Base-by-base conservation (phyloP, 2,113 vertebrate species). In the Polypterus senegalus region DNA sequence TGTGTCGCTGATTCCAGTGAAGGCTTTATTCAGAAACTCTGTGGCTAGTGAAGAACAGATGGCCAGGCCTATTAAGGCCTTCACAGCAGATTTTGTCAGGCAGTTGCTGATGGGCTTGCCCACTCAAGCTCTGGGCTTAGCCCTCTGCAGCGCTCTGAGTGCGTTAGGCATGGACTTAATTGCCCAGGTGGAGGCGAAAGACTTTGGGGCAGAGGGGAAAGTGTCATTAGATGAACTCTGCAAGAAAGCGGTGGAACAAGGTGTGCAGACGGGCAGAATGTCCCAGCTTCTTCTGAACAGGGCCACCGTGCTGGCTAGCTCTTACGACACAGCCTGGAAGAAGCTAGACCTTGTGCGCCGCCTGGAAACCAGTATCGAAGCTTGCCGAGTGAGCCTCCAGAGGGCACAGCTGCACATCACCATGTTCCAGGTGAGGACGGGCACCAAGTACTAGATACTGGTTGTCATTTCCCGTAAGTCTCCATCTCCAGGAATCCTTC, bases 31-130 rank as follows among this genome's bases (percentile, higher is more conserved):
- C 75, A 86, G 86, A 61, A 91, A 86, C 62, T 83, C 91, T 49
- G 88, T 97, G 58, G 87, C 94, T 54, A 97, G 87, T 60, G 95
- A 99, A 80, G 96, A 99, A 49, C 92, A 98, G 81, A 97, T 98
- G 92, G 93, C 84, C 43, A 89, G 92, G 48, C 96, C 96, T 46
- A 95, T 99, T 73, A 98, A 96, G 71, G 88, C 91, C 49, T 99
- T 98, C 73, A 99, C 92, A 2, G 95, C 96, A 0, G 93, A 98
- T 71, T 99, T 98, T 67, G 93, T 99, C 56, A 83, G 92, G 5
- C 91, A 97, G 73, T 91, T 99, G 73, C 82, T 99, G 57, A 91
- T 99, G 72, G 96, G 96, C n/a, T 85, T 99, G 48, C 93, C 96
- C 2, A 94, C 92, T 62, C 94, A 97, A 67, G 91, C 93, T 9